Base-by-base conservation (phyloP, 2,888 invertebrate species). In the Danaus chrysippus region DNA sequence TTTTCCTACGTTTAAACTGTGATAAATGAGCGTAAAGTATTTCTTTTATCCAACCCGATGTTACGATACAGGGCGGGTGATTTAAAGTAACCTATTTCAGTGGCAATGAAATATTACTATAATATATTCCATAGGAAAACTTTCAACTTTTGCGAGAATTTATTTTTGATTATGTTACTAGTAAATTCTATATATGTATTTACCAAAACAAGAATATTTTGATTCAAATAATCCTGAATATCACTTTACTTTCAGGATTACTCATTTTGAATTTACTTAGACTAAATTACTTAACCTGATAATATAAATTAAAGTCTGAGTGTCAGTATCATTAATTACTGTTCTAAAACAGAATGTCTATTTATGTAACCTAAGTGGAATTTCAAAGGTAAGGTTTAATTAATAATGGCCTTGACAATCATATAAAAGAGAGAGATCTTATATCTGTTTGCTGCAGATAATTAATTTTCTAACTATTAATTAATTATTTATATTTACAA, bases 1-100 rank as follows among this genome's bases (percentile, higher is more conserved):
- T 65, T 58, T 61, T 65, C 56, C 66, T 65, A 64, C 63, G 66
- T 67, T 65, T 60, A 64, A 64, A 62, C 46, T 43, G 56, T 62
- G 41, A 68, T 69, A 68, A 68, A 68, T 64, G 60, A 53, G 43
- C 17, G 17, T 42, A 53, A 56, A 56, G 52, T 58, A 44, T 59
- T 23, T 60, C 41, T 49, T 46, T 49, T 49, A 15, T 49, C 15
- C 49, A 49, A 49, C 49, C 49, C 15, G 49, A 49, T 49, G 49
- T 49, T 49, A 17, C 49, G 49, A 49, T 15, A 49, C 10, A 17
- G 6, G 49, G 17, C 17, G 49, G 10, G 49, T n/a, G 17, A 49
- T 49, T 49, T 15, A 49, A 49, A 49, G 17, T 49, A 17, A 15
- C 13, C 3, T 49, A 49, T 49, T 49, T 17, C 17, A 49, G n/a